A percentile compares a stretch with the other conserved stretches of the same genome.
Evolutionary conservation across 2,888 invertebrate genomes (phyloP).

Genomic region (Eurytoma adleriae): DNA sequence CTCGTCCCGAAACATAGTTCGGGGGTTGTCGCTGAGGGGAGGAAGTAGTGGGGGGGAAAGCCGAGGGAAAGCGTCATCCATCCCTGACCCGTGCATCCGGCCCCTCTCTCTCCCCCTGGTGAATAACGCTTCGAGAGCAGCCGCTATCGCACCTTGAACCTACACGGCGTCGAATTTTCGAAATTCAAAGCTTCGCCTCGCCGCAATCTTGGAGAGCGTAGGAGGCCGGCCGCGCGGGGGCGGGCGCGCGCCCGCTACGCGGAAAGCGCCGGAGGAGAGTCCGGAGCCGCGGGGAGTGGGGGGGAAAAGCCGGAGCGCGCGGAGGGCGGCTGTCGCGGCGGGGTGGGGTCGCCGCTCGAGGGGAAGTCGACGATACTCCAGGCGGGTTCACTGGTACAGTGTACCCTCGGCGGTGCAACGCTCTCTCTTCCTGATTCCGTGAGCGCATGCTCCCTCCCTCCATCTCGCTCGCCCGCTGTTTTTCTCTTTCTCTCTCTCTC

Average conservation of each 20-base stretch:
- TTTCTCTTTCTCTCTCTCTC: conserved; percentile 29
- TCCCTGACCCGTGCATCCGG: not conserved
- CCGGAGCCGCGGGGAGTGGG: not conserved
- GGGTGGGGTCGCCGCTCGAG: conserved; percentile 45
- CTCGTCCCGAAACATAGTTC: too few species aligned
- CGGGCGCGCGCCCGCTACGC: too few species aligned
- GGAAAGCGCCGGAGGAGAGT: not conserved
- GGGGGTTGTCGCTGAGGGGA: too few species aligned
- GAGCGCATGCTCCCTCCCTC: conserved; percentile 1
- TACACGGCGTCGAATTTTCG: too few species aligned
- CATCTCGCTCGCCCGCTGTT: not conserved
- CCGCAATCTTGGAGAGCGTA: not conserved
- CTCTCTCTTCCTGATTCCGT: conserved; percentile 69
- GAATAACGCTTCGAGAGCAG: not conserved
- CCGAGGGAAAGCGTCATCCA: not conserved
- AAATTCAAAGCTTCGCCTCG: too few species aligned
- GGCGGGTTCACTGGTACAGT: conserved; percentile 74
- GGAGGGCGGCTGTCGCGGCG: conserved; percentile 27
- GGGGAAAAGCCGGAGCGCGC: conserved; percentile 16
- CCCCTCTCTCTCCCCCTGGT: not conserved
- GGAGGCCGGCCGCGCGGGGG: not conserved
- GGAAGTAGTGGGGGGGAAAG: not conserved
- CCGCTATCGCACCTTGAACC: too few species aligned
- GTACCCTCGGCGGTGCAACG: conserved; percentile 73
- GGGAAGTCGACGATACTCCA: conserved; percentile 59